Evolutionary conservation across 30 jellyfish, hydroid and myxozoan genomes (phyloP), one percentile per base, ranked within the genome.

Genomic region (Turritopsis rubra): DNA sequence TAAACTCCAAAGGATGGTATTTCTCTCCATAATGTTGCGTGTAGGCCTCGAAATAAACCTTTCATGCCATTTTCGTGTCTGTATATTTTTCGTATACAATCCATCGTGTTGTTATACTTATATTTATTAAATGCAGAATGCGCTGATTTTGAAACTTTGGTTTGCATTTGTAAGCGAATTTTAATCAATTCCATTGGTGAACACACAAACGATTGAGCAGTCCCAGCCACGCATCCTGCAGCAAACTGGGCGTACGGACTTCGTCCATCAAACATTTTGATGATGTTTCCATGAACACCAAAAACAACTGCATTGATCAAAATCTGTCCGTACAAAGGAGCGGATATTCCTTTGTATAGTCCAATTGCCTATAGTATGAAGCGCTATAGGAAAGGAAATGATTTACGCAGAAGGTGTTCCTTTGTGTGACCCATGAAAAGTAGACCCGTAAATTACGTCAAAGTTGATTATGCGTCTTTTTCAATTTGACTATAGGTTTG

Each of bases 211-310:
- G 88, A 29, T 68, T 91, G 97, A 3, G 81, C 90, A 18, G 72
- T 90, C 25, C 97, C 97, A 18, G 97, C 96, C 29, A 84, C 53
- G 27, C 87, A 89, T 17, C 97, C 97, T 31, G 97, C 89, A 16
- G 87, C 73, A 66, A 83, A 82, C 19, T 91, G 93, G 1, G 95
- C 94, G 53, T 52, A 52, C 8, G 75, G 72, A 54, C 90, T 90
- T 28, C 82, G 29, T 52, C 84, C 90, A 27, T 65, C 52, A 29
- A 91, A 71, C 1, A 81, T 82, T 60, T 86, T 68, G 7, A 87
- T 20, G 7, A 88, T 78, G 91, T 82, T 83, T 31, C 96, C 97
- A 52, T 91, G 96, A 1, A 91, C 89, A 30, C 97, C 97, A 80
- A 91, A 91, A 1, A 91, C 83, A 26, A 86, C 54, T 25, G 96